Evolutionary conservation across 2,888 invertebrate genomes (phyloP), one percentile per base, ranked within the genome.

Genomic region (Cheilosia vulpina): DNA sequence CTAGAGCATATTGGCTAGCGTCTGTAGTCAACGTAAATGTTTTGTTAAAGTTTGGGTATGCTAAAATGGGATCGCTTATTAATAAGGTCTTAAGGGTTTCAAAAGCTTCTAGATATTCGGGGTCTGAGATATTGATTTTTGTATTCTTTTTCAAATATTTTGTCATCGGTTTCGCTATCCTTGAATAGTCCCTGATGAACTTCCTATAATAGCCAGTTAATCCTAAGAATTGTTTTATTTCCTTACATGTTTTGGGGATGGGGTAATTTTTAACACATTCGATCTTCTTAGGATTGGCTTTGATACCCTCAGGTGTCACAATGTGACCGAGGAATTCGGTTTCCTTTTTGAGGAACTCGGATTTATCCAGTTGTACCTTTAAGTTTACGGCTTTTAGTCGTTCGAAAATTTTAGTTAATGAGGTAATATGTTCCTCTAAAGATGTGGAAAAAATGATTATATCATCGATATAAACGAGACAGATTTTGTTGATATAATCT

Each of bases 11-110:
- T 13, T 88, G 73, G 11, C 87, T 87, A 1, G 89, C 90, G 57
- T 90, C 90, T 1, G 89, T 89, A 0, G 89, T 88, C 19, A 90
- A 15, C 2, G 79, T 68, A 50, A 90, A 90, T 2, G 76, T 72
- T 87, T 89, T 83, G 3, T 38, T 62, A 13, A 87, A 73, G n/a
- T 87, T 73, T 1, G 84, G 87, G 13, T 73, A 81, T 52, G 38
- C 38, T 75, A 81, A 7, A 19, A 87, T 78, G 9, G 82, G 84
- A 17, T 81, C 71, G 6, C 34, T 71, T 9, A 50, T 78, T 27
- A 82, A 66, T 17, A 78, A 15, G 19, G 19, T 72, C 77, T 82
- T 87, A n/a, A 87, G 34, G 24, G 75, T 87, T 53, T 83, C 75
- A 60, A 87, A 87, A 13, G 73, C 55, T 50, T 72, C 21, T 9